Evolutionary conservation across 2,888 invertebrate genomes (phyloP), one percentile per base, ranked within the genome.

Genomic region (Rhingia campestris): DNA sequence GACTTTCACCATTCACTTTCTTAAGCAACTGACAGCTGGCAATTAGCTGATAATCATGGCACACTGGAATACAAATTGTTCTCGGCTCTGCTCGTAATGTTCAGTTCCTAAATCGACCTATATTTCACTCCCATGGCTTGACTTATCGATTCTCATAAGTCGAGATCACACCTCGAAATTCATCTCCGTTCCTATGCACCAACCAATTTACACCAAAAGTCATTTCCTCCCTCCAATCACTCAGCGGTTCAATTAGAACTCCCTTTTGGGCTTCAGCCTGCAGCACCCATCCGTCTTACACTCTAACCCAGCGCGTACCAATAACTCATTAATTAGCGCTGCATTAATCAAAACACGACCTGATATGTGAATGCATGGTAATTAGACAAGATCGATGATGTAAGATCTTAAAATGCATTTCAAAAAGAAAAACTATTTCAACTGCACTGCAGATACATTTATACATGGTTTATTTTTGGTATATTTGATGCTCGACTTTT

Each of bases 371-470:
- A 79, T 74, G 82, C 69, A 84, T 77, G 33, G 82, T 64, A 79
- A 84, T 80, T 84, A 79, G 80, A 80, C 79, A 79, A 79, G 84
- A 80, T 84, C 84, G 80, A 84, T 84, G 84, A 84, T 84, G 79
- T 79, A 84, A 84, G 74, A 66, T 70, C 73, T 59, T 64, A 53
- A 63, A 79, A 70, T 64, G 74, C 69, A 73, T 66, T 32, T 51
- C 45, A 59, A 39, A 14, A 10, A 4, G 22, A 10, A 6, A 3
- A 7, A 14, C 4, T 9, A 30, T 7, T 9, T 30, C 22, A 30
- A 49, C 49, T 10, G 22, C 49, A 22, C 22, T 22, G 22, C 30
- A 49, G 49, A 10, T 37, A 37, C 54, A 37, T 37, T 39, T 37
- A 35, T 49, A 33, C 56, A 39, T 33, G 45, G 56, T 35, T 67